Evolutionary conservation across 2,113 vertebrate species (phyloP), one percentile per base, ranked within the genome.

Genomic region (Rhabdomys dilectus): DNA sequence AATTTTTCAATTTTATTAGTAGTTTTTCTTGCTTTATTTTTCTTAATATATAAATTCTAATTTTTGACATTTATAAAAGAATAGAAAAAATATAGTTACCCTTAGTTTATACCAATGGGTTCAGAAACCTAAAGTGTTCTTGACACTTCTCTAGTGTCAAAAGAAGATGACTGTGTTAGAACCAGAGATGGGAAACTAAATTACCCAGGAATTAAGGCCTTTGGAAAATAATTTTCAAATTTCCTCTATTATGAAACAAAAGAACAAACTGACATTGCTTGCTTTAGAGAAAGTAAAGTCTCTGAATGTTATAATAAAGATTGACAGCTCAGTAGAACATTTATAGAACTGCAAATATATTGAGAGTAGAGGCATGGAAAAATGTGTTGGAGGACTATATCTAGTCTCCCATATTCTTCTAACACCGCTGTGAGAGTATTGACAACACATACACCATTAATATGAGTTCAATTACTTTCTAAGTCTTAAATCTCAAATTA

Each of bases 211-310:
- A 85, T n/a, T 92, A 92, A 85, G 12, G 42, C 5, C 8, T 62
- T 91, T 51, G 29, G 51, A 75, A 96, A 93, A 90, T 68, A 2
- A 62, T 95, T 81, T 87, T 91, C 5, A 87, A 60, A 90, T 21
- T 12, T 77, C 81, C 16, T 96, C 10, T 2, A 89, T 68, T 89
- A n/a, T 68, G 3, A 39, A 91, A 4, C 1, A 66, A 86, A 81
- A 9, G 1, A 56, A 91, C 60, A 92, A 62, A 68, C 19, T 60
- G 16, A 82, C 93, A 84, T 62, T 21, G 2, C 42, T 87, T 36
- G 66, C 34, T 42, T 68, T 75, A 64, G 7, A n/a, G 72, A 88
- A 88, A 75, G 19, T 12, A 78, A 93, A 91, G 94, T 76, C 29
- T 58, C 21, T 75, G 84, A 80, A 87, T 88, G 75, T 88, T 76